Evolutionary conservation across 2,113 vertebrate species (phyloP), one percentile per base, ranked within the genome.

Genomic region (Cyprinus carpio): DNA sequence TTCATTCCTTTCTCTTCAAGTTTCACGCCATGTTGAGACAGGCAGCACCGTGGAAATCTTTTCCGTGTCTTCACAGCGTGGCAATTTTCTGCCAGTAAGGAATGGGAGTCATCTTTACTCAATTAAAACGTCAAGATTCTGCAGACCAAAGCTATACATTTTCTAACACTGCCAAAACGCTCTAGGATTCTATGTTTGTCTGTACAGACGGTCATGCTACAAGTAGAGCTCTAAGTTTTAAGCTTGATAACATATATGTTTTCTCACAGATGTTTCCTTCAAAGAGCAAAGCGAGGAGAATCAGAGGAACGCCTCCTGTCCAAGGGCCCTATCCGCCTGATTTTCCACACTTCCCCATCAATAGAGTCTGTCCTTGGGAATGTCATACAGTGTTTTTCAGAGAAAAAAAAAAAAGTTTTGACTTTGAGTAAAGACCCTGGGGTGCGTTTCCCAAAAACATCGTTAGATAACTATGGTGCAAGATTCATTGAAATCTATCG

Each of bases 1-100:
- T 91, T 87, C 79, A 92, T 2, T 72, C 91, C 91, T 95, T 94
- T 94, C 91, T 90, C 31, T 71, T 12, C 74, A n/a, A 37, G 88
- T 95, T 95, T 96, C 95, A 95, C 91, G 93, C 93, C 94, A 90
- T 75, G 87, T 60, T 86, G 82, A 91, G 64, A 84, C 89, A 91
- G 91, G 92, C 92, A 92, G 93, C 89, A 93, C 94, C 94, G 93
- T 95, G 94, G 67, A 92, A 94, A 95, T 95, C 90, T 77, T 88
- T 87, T 76, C 71, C 91, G 86, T 94, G 92, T 93, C 86, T 75
- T 86, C 92, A 90, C 90, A 90, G 83, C 87, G 86, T 89, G 76
- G 43, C 75, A 81, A 94, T 94, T 93, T 93, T 92, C 92, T 91
- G 93, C 90, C 88, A 51, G 51, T 76, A 79, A 78, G 27, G 5